Conservation (phyloP, 2,113 vertebrate species). For the Microtus ochrogaster region DNA sequence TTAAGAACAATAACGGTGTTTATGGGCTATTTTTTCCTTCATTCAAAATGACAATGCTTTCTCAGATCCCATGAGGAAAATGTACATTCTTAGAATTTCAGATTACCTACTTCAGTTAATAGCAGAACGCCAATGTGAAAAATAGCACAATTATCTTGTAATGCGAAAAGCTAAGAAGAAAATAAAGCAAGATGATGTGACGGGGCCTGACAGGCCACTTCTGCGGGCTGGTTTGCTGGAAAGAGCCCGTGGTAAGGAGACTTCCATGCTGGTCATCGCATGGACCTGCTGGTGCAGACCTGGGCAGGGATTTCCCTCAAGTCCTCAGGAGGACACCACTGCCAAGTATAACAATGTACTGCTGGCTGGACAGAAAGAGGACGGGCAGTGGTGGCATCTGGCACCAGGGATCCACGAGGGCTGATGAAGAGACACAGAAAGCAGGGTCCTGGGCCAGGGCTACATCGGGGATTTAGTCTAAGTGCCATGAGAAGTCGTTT, state of each 20-base stretch:
- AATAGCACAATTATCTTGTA: constrained; percentile 34
- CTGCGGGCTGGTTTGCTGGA: neutral
- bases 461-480: neutral
- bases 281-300: neutral
- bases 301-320: too few species aligned
- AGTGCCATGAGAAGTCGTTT: neutral
- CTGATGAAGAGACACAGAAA: neutral
- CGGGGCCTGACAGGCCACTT: neutral
- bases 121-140: constrained; percentile 49
- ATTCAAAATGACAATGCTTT: constrained; percentile 69
- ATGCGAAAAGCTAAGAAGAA: neutral
- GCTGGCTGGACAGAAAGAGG: neutral
- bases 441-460: neutral
- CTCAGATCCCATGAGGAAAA: constrained; percentile 44
- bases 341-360: neutral
- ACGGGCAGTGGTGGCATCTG: neutral
- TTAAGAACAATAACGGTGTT: constrained; percentile 40
- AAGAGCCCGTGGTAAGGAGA: neutral
- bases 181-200: constrained; percentile 10
- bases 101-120: constrained; percentile 49
- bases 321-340: neutral
- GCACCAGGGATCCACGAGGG: neutral
- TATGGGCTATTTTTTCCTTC: neutral
- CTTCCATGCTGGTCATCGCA: neutral
- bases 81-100: constrained; percentile 52